Evolutionary conservation across 2,888 invertebrate genomes (phyloP), one percentile per base, ranked within the genome.

Genomic region (Trilocha varians): DNA sequence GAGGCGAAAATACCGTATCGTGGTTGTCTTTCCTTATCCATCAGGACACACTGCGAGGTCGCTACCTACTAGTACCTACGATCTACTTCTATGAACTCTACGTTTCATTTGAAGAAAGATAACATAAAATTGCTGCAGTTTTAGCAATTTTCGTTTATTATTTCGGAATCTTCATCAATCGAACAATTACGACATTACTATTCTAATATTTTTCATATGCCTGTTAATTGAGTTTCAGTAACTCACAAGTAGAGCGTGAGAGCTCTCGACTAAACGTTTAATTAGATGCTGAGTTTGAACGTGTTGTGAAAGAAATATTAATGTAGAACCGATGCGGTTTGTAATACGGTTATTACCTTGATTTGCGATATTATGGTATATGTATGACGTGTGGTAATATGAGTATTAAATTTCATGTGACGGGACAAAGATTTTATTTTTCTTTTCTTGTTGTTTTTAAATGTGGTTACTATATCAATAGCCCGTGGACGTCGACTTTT

Each of bases 161-260:
- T 25, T 25, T 25, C 25, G 8, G 4, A 11, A 25, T 11, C 8
- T 5, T 2, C 25, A 2, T 6, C 25, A 59, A 53, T 61, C 52
- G 62, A 59, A 39, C 43, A 6, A 56, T 66, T 56, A 70, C 66
- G 59, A 62, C 56, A 65, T 55, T 55, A 63, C 62, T 16, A 54
- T 49, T 44, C 50, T 57, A 60, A 53, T 60, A 52, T 62, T 55
- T 47, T 50, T 39, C 40, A 48, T 47, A 48, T 47, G 51, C 48
- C 57, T 56, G 65, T 52, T 74, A 70, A 73, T 72, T 71, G 62
- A 49, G 49, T 55, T 60, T 56, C 50, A 47, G 53, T 48, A 41
- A 50, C 42, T 43, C 48, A 53, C 52, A 73, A 71, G 55, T 67
- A 62, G 73, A 69, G 65, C 75, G 73, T 77, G 72, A 62, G 70